These are phyloP conservation scores for Melieria picta DNA, from an alignment of 2,888 invertebrate genomes.

Conservation along the genomic window DNA sequence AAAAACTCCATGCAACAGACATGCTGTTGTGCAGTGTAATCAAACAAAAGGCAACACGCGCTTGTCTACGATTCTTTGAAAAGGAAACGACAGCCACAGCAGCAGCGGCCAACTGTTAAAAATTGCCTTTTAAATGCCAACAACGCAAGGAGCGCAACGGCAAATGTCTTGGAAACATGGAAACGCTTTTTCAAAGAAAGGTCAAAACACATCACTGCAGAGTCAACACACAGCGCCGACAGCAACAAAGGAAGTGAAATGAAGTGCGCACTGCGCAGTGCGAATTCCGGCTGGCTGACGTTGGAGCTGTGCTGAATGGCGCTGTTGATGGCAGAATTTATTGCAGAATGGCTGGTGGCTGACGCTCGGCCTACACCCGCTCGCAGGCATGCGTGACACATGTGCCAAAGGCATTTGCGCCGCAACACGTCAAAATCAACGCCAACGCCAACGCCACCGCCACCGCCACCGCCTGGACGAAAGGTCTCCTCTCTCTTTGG, in stretches of 20 bases:
- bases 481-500: slow-evolving; percentile 19
- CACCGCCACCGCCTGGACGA: slow-evolving; percentile 16
- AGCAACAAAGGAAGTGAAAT: background rate
- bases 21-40: no score
- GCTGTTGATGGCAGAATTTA: slow-evolving; percentile 35
- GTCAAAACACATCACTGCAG: slow-evolving; percentile 24
- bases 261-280: background rate
- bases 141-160: slow-evolving; percentile 7
- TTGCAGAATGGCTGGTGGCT: slow-evolving; percentile 23
- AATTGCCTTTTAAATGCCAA: slow-evolving; percentile 25
- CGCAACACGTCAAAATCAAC: slow-evolving; percentile 15
- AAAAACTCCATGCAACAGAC: no score
- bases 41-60: no score
- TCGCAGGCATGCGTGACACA: slow-evolving; percentile 40
- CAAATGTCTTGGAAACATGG: slow-evolving; percentile 8
- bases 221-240: slow-evolving; percentile 6
- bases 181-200: slow-evolving; percentile 30
- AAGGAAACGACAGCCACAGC: no score
- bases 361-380: slow-evolving; percentile 18
- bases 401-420: slow-evolving; percentile 41
- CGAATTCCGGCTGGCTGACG: slow-evolving; percentile 13
- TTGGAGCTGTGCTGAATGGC: slow-evolving; percentile 13
- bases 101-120: background rate
- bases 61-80: no score
- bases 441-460: slow-evolving; percentile 24